These are phyloP conservation scores for Sinotaia quadrata DNA, from an alignment of 2,888 invertebrate genomes.

Conservation along the genomic window DNA sequence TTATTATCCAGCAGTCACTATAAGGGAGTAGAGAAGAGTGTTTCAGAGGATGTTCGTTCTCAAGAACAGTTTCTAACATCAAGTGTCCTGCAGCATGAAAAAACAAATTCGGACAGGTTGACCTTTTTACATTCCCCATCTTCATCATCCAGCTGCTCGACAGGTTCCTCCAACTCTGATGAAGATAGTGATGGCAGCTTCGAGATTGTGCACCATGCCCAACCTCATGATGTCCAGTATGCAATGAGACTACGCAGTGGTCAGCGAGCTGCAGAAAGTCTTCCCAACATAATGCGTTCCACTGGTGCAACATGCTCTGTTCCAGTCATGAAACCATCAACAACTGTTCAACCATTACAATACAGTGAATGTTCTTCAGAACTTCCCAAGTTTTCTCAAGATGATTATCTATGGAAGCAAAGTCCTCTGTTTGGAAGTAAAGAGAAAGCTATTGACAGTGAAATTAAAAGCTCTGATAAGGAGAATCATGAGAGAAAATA, in stretches of 20 bases:
- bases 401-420: conserved; percentile 22
- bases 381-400: conserved; percentile 3
- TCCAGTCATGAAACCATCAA: no score
- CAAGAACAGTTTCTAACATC: no score
- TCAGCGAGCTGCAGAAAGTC: conserved; percentile 5
- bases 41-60: no score
- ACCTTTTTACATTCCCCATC: no score
- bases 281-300: neutral
- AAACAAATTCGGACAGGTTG: no score
- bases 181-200: conserved; percentile 22
- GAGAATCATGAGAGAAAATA: conserved; percentile 8
- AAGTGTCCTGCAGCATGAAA: no score
- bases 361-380: neutral
- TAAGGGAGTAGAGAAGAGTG: no score
- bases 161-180: conserved; percentile 4
- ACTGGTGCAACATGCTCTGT: neutral
- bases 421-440: conserved; percentile 12
- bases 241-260: conserved; percentile 17
- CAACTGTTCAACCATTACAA: neutral
- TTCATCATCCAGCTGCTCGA: conserved; percentile 21
- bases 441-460: neutral
- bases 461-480: neutral
- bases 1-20: no score
- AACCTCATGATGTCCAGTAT: conserved; percentile 13
- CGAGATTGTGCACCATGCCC: conserved; percentile 23